phyloP scores from a whole-genome alignment of 1,140 invertebrate species.

The Drosophila bocqueti region DNA sequence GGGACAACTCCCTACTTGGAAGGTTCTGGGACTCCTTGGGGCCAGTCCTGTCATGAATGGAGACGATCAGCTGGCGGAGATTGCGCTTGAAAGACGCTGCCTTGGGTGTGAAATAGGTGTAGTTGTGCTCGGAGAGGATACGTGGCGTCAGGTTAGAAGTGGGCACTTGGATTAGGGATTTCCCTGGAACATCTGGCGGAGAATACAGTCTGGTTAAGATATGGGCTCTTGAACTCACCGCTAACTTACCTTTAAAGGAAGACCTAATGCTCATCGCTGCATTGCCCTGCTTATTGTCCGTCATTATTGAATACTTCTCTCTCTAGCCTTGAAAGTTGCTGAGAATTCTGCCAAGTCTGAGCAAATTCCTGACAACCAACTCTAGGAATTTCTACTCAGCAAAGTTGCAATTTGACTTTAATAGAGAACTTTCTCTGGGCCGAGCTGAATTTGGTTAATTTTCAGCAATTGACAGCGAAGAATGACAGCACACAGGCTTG shows the following conservation, averaged over 20 bases:
- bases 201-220: neutral
- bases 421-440: neutral
- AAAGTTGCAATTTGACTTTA: conserved; percentile 6
- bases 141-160: neutral
- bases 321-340: neutral
- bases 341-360: neutral
- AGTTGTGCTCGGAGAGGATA: too few species aligned
- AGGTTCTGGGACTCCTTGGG: neutral
- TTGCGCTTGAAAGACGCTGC: too few species aligned
- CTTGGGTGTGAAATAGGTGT: neutral
- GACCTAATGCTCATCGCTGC: neutral
- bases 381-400: neutral
- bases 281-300: too few species aligned
- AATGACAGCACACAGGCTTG: conserved; percentile 7
- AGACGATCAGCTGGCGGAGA: neutral
- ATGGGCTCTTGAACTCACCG: rapidly evolving
- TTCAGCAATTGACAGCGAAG: neutral
- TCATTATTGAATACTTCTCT: neutral
- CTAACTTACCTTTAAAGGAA: neutral
- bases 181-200: neutral
- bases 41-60: neutral
- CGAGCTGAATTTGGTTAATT: neutral
- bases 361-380: neutral
- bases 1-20: neutral
- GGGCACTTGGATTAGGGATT: neutral